A percentile compares a stretch with the other conserved stretches of the same genome.
These are phyloP conservation scores for Arge pagana DNA, from an alignment of 2,888 invertebrate genomes.

Conservation along the genomic window DNA sequence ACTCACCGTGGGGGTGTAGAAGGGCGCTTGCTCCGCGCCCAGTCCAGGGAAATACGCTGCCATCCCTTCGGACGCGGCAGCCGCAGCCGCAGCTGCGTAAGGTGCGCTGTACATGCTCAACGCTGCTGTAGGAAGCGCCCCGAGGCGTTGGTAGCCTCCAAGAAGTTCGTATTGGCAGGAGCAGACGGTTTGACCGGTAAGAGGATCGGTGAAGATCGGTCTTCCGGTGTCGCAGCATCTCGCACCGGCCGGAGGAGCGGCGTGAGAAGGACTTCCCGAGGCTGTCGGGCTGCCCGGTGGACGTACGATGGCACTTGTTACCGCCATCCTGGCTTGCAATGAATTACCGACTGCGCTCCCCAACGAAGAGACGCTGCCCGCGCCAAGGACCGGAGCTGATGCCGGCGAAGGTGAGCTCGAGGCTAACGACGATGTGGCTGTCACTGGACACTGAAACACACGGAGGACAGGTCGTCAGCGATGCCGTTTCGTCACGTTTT, in stretches of 20 bases:
- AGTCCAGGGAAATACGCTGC: constrained; percentile 85
- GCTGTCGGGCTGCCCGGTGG: constrained; percentile 61
- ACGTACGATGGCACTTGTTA: constrained; percentile 62
- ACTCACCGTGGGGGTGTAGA: constrained; percentile 85
- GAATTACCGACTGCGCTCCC: constrained; percentile 53
- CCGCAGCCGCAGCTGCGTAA: constrained; percentile 69
- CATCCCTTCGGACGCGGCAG: constrained; percentile 70
- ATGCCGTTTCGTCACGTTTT: too few species aligned
- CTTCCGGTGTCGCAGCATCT: constrained; percentile 92
- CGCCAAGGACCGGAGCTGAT: constrained; percentile 43
- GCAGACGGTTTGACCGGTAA: constrained; percentile 86
- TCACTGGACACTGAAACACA: constrained; percentile 58
- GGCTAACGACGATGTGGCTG: constrained; percentile 52
- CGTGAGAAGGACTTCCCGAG: constrained; percentile 61
- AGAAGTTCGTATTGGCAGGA: constrained; percentile 90
- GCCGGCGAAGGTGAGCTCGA: constrained; percentile 52
- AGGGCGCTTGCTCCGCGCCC: constrained; percentile 83
- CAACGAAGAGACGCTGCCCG: constrained; percentile 40
- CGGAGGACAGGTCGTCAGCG: too few species aligned
- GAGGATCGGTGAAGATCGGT: constrained; percentile 86
- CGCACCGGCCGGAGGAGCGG: constrained; percentile 61
- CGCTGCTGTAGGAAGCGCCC: constrained; percentile 69
- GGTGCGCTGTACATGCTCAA: constrained; percentile 81
- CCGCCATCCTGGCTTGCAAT: constrained; percentile 61
- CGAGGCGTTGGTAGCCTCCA: constrained; percentile 79